Evolutionary conservation across 2,113 vertebrate genomes (phyloP).

Genomic region (Nanorana parkeri): DNA sequence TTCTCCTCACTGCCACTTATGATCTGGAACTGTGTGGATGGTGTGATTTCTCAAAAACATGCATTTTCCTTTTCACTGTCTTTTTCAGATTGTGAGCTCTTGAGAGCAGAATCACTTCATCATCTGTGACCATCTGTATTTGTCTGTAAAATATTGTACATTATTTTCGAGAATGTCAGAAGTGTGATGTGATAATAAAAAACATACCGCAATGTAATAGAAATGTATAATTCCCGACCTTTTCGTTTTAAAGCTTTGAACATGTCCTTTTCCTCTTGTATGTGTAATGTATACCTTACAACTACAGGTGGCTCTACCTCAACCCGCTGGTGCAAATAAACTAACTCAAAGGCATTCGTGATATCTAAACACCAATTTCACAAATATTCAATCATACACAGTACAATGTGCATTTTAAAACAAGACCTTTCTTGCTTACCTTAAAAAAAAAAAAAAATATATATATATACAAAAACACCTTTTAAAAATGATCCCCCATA

Average conservation of each 20-base stretch:
- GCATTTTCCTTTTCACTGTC: background rate
- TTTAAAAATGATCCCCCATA: too few relatives aligned
- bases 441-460: too few relatives aligned
- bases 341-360: too few relatives aligned
- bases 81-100: conserved; percentile 3
- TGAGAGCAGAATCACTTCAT: background rate
- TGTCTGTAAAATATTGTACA: background rate
- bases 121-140: background rate
- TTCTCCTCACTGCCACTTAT: background rate
- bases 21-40: background rate
- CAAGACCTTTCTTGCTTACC: too few relatives aligned
- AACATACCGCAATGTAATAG: background rate
- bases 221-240: background rate
- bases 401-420: too few relatives aligned
- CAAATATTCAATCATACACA: too few relatives aligned
- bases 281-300: background rate
- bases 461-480: too few relatives aligned
- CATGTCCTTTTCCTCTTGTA: background rate
- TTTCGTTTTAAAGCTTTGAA: background rate
- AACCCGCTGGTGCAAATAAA: too few relatives aligned
- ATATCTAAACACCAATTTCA: too few relatives aligned
- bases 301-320: too few relatives aligned
- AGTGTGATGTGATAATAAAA: background rate
- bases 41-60: background rate
- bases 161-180: background rate